A percentile compares a stretch with the other conserved stretches of the same genome.
Evolutionary conservation across 2,113 vertebrate genomes (phyloP).

Genomic region (Motacilla tschutschensis): DNA sequence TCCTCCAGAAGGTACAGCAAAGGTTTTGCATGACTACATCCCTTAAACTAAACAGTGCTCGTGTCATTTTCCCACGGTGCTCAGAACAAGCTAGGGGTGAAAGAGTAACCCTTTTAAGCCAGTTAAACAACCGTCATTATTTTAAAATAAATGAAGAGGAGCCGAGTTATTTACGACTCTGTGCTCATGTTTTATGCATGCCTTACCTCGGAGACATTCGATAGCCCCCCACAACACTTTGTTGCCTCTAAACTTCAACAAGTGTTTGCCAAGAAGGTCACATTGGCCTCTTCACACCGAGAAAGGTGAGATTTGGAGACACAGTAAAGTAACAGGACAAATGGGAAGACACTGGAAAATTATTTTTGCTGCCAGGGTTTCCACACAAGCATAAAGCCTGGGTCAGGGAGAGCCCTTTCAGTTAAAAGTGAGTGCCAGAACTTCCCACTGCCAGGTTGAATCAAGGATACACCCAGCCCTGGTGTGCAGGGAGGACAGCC

Average conservation of each 20-base stretch:
- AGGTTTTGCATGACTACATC: slow-evolving; percentile 65
- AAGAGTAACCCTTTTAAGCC: slow-evolving; percentile 59
- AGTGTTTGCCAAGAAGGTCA: slow-evolving; percentile 1
- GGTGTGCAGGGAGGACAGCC: background rate
- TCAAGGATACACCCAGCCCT: background rate
- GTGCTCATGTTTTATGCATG: slow-evolving; percentile 46
- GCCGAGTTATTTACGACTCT: slow-evolving; percentile 40
- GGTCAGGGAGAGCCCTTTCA: background rate
- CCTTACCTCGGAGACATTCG: slow-evolving; percentile 38
- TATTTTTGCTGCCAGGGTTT: background rate
- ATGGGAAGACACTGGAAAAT: background rate
- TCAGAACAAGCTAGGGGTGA: slow-evolving; percentile 47
- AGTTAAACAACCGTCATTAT: slow-evolving; percentile 49
- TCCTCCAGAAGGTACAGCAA: slow-evolving; percentile 50
- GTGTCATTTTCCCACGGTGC: slow-evolving; percentile 55
- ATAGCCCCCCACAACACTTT: slow-evolving; percentile 28
- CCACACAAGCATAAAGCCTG: background rate
- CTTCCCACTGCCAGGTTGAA: background rate
- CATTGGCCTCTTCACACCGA: background rate
- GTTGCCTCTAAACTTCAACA: background rate
- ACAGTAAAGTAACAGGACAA: background rate
- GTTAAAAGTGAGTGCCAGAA: background rate
- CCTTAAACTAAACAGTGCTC: slow-evolving; percentile 42
- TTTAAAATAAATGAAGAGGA: slow-evolving; percentile 57
- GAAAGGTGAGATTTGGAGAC: slow-evolving; percentile 22